These are phyloP conservation scores for Leptatherina wallacei DNA, from an alignment of 2,797 vertebrate genomes.

Conservation along the genomic window DNA sequence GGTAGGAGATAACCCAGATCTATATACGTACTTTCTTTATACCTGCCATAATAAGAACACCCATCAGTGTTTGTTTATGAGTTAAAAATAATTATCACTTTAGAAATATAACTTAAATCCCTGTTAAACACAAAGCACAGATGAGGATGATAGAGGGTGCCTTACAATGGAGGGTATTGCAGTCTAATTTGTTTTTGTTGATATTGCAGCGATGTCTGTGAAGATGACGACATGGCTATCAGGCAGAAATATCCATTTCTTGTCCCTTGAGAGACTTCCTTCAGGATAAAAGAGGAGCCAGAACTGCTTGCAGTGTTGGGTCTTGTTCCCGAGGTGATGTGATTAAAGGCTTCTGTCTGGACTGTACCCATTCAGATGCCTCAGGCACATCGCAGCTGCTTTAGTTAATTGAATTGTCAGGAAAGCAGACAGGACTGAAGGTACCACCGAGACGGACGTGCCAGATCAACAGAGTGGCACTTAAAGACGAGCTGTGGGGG, in stretches of 20 bases:
- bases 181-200: slow-evolving; percentile 9
- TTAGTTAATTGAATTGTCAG: slow-evolving; percentile 72
- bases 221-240: slow-evolving; percentile 33
- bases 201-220: slow-evolving; percentile 13
- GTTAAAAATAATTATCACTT: neutral
- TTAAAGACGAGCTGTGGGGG: slow-evolving; percentile 39
- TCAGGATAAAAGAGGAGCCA: slow-evolving; percentile 60
- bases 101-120: neutral
- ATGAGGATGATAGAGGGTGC: neutral
- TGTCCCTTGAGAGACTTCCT: slow-evolving; percentile 59
- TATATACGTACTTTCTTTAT: slow-evolving; percentile 9
- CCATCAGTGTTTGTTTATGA: neutral
- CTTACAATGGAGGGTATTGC: neutral
- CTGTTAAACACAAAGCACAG: neutral
- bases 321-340: slow-evolving; percentile 63
- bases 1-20: slow-evolving; percentile 15
- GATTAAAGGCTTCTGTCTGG: slow-evolving; percentile 70
- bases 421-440: slow-evolving; percentile 54
- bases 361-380: slow-evolving; percentile 48
- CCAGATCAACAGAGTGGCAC: slow-evolving; percentile 56
- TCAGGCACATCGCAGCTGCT: slow-evolving; percentile 60
- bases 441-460: slow-evolving; percentile 41
- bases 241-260: slow-evolving; percentile 45
- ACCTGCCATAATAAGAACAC: slow-evolving; percentile 10
- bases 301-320: slow-evolving; percentile 36